Conservation (phyloP, 2,888 invertebrate species). For the Drosophila niveifrons region DNA sequence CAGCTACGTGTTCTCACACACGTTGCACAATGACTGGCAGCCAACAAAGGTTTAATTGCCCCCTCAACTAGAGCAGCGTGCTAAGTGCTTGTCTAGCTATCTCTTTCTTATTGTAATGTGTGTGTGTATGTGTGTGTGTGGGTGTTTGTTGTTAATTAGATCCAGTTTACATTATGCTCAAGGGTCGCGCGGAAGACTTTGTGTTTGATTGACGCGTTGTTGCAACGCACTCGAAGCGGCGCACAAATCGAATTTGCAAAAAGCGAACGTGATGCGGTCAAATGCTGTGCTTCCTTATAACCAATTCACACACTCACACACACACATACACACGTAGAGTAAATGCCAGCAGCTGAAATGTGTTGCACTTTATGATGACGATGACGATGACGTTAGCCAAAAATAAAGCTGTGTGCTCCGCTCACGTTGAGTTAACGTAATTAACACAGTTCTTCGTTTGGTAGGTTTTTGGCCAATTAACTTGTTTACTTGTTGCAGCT, state of each 20-base stretch:
- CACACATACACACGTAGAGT: not conserved
- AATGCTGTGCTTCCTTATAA: constrained; percentile 52
- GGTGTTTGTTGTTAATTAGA: constrained; percentile 29
- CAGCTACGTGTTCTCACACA: constrained; percentile 59
- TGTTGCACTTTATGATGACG: constrained; percentile 19
- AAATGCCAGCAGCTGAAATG: constrained; percentile 21
- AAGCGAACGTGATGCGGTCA: constrained; percentile 37
- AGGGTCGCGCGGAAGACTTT: constrained; percentile 25
- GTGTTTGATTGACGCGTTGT: constrained; percentile 56
- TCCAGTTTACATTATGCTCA: constrained; percentile 15
- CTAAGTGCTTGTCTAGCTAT: constrained; percentile 13
- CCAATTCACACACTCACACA: constrained; percentile 9
- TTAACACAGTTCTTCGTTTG: constrained; percentile 68
- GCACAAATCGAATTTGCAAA: constrained; percentile 26
- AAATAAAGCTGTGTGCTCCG: not conserved
- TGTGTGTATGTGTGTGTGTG: constrained; percentile 3
- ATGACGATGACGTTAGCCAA: constrained; percentile 10
- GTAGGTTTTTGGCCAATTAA: constrained; percentile 58
- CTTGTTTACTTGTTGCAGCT: constrained; percentile 1
- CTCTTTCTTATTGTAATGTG: not conserved
- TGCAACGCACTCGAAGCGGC: constrained; percentile 23
- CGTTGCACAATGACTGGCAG: constrained; percentile 52
- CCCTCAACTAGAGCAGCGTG: constrained; percentile 42
- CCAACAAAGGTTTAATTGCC: constrained; percentile 51
- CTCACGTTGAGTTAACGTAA: constrained; percentile 44